These are phyloP conservation scores for Mustela lutreola DNA, from an alignment of 2,113 vertebrate genomes.

Conservation along the genomic window DNA sequence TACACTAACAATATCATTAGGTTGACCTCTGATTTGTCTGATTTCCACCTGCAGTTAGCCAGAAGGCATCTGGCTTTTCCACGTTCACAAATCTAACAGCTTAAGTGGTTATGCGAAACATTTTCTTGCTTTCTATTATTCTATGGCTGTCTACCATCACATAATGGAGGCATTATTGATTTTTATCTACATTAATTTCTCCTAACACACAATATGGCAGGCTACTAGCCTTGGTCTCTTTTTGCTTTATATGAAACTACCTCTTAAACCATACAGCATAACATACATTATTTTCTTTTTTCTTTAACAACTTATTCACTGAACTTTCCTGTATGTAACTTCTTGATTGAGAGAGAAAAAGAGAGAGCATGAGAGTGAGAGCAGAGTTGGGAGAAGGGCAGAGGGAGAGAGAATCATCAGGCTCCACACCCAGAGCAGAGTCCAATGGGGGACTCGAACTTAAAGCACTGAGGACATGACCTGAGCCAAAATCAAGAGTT, in stretches of 20 bases:
- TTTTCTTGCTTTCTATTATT: neutral
- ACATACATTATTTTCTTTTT: neutral
- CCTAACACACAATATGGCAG: neutral
- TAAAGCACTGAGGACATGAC: neutral
- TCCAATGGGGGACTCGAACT: neutral
- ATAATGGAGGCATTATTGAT: neutral
- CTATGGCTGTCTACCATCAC: neutral
- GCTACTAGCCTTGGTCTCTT: neutral
- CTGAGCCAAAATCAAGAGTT: neutral
- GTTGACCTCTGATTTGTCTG: neutral
- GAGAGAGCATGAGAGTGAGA: neutral
- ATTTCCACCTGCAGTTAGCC: neutral
- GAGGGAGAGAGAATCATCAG: neutral
- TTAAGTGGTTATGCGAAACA: neutral
- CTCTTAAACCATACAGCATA: neutral
- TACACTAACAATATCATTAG: neutral
- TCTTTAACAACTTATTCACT: neutral
- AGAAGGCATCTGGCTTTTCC: neutral
- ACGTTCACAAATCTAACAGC: neutral
- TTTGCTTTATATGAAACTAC: neutral
- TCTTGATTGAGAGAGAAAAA: neutral
- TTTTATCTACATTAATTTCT: neutral
- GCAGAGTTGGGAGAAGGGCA: neutral
- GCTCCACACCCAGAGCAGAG: neutral
- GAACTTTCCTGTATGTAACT: neutral